A percentile compares a stretch with the other conserved stretches of the same genome.
phyloP scores from a whole-genome alignment of 2,113 vertebrate species.

The Chelonoidis abingdonii region DNA sequence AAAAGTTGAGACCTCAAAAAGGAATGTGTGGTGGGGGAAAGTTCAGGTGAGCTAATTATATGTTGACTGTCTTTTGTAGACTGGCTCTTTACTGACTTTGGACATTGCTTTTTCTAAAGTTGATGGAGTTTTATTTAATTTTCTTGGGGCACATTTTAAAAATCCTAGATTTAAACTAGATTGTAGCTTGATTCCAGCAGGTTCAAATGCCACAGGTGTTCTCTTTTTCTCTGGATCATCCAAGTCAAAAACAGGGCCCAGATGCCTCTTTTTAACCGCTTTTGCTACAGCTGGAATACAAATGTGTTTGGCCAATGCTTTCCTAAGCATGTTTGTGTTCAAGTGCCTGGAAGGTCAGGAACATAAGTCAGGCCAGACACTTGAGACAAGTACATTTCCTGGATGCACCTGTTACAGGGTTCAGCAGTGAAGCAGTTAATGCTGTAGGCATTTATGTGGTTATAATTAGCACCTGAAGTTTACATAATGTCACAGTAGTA shows the following conservation, averaged over 20 bases:
- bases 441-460: neutral
- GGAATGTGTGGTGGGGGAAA: neutral
- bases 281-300: neutral
- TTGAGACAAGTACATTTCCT: conserved; percentile 6
- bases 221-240: neutral
- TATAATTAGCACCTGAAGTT: neutral
- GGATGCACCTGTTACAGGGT: neutral
- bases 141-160: neutral
- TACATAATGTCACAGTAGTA: neutral
- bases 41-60: neutral
- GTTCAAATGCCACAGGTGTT: neutral
- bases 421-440: neutral
- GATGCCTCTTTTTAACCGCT: neutral
- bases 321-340: neutral
- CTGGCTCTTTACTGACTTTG: neutral
- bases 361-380: neutral
- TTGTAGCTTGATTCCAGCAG: neutral
- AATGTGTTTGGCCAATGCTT: neutral
- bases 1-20: neutral
- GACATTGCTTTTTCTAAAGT: neutral
- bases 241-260: neutral
- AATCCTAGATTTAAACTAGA: neutral
- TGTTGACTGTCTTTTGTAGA: too few relatives aligned
- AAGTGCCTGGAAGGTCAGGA: neutral
- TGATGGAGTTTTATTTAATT: neutral